phyloP scores from a whole-genome alignment of 1,140 invertebrate genomes.

The Adelges cooleyi region DNA sequence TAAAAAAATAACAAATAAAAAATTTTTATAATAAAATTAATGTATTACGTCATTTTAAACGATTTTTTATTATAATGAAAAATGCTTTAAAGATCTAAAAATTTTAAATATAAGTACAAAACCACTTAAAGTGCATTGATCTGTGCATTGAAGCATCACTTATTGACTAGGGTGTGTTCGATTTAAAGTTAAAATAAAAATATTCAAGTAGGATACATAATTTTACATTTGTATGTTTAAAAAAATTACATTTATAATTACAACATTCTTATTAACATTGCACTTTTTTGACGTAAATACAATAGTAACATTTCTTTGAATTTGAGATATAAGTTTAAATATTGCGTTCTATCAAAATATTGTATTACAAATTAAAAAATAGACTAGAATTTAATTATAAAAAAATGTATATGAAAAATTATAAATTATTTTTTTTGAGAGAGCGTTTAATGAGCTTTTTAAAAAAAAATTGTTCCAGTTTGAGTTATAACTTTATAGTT shows the following conservation, averaged over 20 bases:
- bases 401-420: slow-evolving; percentile 4
- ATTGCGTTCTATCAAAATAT: too few relatives aligned
- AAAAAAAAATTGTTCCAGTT: too few relatives aligned
- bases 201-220: slow-evolving; percentile 13
- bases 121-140: slow-evolving; percentile 22
- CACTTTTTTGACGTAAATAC: slow-evolving; percentile 10
- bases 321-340: too few relatives aligned
- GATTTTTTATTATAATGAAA: slow-evolving; percentile 2
- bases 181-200: slow-evolving; percentile 19
- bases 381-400: slow-evolving; percentile 20
- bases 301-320: background rate
- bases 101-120: slow-evolving; percentile 24
- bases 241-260: background rate
- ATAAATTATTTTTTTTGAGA: slow-evolving; percentile 11
- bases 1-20: slow-evolving; percentile 17
- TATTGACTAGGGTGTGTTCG: slow-evolving; percentile 27
- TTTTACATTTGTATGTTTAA: background rate
- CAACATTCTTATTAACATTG: slow-evolving; percentile 19
- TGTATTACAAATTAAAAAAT: slow-evolving; percentile 16
- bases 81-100: slow-evolving; percentile 1
- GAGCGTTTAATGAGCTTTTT: slow-evolving; percentile 6
- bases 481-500: too few relatives aligned
- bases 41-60: background rate
- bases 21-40: slow-evolving; percentile 5
- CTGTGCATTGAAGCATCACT: slow-evolving; percentile 26